Evolutionary conservation across 2,113 vertebrate species (phyloP).

Genomic region (Poeciliopsis occidentalis): DNA sequence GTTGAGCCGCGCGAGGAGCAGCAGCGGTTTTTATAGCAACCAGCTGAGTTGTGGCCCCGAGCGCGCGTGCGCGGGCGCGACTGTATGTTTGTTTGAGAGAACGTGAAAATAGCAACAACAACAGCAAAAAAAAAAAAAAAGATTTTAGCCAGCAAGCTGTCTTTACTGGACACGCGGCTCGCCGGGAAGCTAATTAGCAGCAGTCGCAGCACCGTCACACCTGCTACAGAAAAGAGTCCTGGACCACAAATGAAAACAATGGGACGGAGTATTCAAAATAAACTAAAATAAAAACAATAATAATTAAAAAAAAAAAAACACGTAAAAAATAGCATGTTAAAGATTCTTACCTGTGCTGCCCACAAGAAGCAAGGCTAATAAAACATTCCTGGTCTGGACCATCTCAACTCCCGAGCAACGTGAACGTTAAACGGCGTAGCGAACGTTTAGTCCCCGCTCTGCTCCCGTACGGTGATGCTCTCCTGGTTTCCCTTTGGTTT

Average conservation of each 20-base stretch:
- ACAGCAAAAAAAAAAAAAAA: not conserved
- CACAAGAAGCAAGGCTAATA: slow-evolving; percentile 87
- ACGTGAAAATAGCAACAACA: slow-evolving; percentile 3
- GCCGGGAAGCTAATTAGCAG: slow-evolving; percentile 60
- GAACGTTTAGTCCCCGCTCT: slow-evolving; percentile 40
- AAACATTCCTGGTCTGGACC: slow-evolving; percentile 85
- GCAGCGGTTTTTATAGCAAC: not conserved
- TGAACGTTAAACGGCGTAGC: slow-evolving; percentile 52
- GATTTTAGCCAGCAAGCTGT: slow-evolving; percentile 20
- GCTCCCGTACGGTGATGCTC: slow-evolving; percentile 27
- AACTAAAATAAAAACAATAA: not conserved
- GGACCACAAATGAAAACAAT: slow-evolving; percentile 3
- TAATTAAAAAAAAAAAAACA: not conserved
- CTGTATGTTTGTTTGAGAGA: not conserved
- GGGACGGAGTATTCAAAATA: not conserved
- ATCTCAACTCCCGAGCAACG: slow-evolving; percentile 83
- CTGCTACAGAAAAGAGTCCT: slow-evolving; percentile 49
- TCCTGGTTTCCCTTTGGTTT: slow-evolving; percentile 6
- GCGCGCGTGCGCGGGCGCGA: not conserved
- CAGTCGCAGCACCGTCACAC: slow-evolving; percentile 54
- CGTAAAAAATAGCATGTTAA: not conserved
- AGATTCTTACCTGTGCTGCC: slow-evolving; percentile 86
- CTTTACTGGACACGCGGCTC: slow-evolving; percentile 24
- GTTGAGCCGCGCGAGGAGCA: slow-evolving; percentile 41
- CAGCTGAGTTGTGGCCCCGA: slow-evolving; percentile 3